Percentiles rank a stretch among this genome's conserved stretches.
Evolutionary conservation across 2,888 invertebrate genomes (phyloP).

Genomic region (Patella depressa): DNA sequence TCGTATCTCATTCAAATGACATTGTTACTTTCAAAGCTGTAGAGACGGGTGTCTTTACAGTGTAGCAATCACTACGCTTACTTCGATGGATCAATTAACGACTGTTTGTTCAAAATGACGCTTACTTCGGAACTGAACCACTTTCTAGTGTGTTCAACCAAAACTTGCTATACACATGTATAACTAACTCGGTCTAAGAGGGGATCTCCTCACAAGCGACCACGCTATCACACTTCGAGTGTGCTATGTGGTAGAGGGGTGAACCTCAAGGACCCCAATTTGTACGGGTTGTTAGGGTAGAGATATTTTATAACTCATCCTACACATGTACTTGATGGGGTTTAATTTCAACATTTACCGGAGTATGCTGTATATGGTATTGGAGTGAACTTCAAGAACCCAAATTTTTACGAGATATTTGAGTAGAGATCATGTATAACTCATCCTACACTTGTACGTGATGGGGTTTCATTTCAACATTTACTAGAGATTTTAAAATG

Average conservation of each 20-base stretch:
- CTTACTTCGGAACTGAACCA: background rate
- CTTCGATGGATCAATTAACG: background rate
- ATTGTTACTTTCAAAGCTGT: background rate
- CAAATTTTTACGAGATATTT: no score
- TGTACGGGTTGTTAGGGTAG: constrained; percentile 5
- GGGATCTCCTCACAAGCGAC: background rate
- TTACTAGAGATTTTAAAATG: background rate
- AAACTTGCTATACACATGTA: background rate
- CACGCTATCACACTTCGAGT: background rate
- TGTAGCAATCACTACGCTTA: constrained; percentile 7
- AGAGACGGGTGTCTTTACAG: background rate
- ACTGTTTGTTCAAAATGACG: background rate
- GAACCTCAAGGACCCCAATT: constrained; percentile 2
- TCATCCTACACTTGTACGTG: no score
- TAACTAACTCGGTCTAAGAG: constrained; percentile 1
- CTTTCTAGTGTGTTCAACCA: constrained; percentile 3
- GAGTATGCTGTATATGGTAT: background rate
- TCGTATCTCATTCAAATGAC: background rate
- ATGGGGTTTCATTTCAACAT: no score
- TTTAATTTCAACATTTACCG: background rate
- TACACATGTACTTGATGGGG: background rate
- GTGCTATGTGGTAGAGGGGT: constrained; percentile 1
- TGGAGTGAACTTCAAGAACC: background rate
- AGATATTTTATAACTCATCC: background rate
- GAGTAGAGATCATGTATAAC: no score